Percentiles rank a stretch among this genome's conserved stretches.
Conservation (phyloP, 2,888 invertebrate genomes). For the Cerastoderma edule region DNA sequence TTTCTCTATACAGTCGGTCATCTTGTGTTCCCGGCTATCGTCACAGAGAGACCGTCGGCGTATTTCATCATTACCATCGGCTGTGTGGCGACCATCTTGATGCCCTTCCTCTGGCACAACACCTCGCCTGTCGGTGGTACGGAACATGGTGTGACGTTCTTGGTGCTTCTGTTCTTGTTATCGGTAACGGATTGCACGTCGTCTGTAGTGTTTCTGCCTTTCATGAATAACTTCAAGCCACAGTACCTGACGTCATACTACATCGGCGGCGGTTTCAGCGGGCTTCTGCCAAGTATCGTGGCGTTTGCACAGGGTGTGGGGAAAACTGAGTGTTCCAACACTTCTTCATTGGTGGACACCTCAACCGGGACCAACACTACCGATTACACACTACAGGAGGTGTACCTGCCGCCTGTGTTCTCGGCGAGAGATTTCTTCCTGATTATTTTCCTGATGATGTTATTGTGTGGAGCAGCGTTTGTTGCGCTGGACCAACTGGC, state of each 20-base stretch:
- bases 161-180: conserved; percentile 88
- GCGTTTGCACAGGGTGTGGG: conserved; percentile 92
- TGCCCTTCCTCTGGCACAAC: conserved; percentile 85
- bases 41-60: conserved; percentile 83
- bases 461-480: conserved; percentile 88
- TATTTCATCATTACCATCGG: conserved; percentile 84
- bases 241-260: conserved; percentile 92
- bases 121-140: conserved; percentile 85
- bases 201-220: conserved; percentile 93
- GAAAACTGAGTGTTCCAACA: conserved; percentile 69
- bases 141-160: conserved; percentile 84
- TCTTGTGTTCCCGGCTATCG: conserved; percentile 35
- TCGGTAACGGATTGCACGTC: conserved; percentile 93
- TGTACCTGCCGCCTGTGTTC: conserved; percentile 86
- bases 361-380: conserved; percentile 77
- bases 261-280: conserved; percentile 84
- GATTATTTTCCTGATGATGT: conserved; percentile 87
- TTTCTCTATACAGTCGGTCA: conserved; percentile 83
- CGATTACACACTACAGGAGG: conserved; percentile 63
- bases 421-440: conserved; percentile 88
- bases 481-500: conserved; percentile 85
- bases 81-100: conserved; percentile 82
- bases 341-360: conserved; percentile 78
- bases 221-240: conserved; percentile 88
- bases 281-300: conserved; percentile 91